Evolutionary conservation across 2,888 invertebrate species (phyloP).

Genomic region (Odontocerum albicorne): DNA sequence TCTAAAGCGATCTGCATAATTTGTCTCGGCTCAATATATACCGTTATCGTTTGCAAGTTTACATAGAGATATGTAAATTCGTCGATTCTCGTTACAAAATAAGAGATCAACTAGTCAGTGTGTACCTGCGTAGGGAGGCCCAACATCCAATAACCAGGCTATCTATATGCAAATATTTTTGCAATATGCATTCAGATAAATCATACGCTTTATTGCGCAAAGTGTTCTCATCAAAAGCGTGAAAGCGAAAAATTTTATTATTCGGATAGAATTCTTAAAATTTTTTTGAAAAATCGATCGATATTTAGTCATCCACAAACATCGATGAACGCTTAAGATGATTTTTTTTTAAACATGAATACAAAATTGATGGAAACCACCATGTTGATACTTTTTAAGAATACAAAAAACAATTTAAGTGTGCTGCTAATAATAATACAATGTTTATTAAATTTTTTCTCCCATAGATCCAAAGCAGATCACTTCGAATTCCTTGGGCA

Average conservation of each 20-base stretch:
- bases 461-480: too few species aligned
- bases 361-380: too few species aligned
- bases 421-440: too few species aligned
- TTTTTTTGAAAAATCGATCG: too few species aligned
- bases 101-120: constrained; percentile 19
- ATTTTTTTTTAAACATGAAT: too few species aligned
- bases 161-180: constrained; percentile 36
- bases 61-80: constrained; percentile 16
- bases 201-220: constrained; percentile 29
- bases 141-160: constrained; percentile 27
- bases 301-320: too few species aligned
- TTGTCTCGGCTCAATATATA: neutral
- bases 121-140: constrained; percentile 2
- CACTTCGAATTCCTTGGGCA: too few species aligned
- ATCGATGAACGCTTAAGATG: too few species aligned
- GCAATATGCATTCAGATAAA: constrained; percentile 33
- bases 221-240: constrained; percentile 14
- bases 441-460: too few species aligned
- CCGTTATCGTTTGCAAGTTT: neutral
- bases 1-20: constrained; percentile 7
- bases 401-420: too few species aligned
- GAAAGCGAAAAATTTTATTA: neutral
- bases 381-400: too few species aligned
- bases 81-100: constrained; percentile 18
- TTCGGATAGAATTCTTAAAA: constrained; percentile 1